Conservation (phyloP, 2,888 invertebrate species). For the Neoitamus cyanurus region DNA sequence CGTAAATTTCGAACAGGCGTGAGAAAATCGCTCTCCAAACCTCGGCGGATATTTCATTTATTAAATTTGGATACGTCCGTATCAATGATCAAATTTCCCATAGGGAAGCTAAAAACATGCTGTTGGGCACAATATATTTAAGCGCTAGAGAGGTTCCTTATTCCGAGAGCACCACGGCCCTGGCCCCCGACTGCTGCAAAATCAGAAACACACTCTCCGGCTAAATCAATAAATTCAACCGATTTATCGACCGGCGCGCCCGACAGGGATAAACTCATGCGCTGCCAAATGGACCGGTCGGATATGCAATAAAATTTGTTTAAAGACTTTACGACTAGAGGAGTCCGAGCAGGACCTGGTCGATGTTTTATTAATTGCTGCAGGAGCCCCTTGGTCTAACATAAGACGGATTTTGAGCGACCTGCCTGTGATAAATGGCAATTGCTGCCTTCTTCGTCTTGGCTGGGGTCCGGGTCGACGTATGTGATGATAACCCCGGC, state of each 20-base stretch:
- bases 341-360: background rate
- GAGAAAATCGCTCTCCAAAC: background rate
- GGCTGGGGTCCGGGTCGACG: background rate
- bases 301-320: background rate
- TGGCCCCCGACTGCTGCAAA: background rate
- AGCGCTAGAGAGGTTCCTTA: background rate
- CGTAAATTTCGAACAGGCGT: background rate
- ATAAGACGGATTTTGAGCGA: background rate
- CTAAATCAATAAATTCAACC: slow-evolving; percentile 25
- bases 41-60: slow-evolving; percentile 14
- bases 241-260: slow-evolving; percentile 8
- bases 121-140: background rate
- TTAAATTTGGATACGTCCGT: slow-evolving; percentile 26
- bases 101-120: background rate
- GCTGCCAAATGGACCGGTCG: background rate
- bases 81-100: slow-evolving; percentile 37
- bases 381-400: background rate
- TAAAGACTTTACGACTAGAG: background rate
- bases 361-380: slow-evolving; percentile 1
- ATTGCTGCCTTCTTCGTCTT: background rate
- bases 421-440: background rate
- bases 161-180: background rate
- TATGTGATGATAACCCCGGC: background rate
- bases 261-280: background rate
- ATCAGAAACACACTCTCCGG: slow-evolving; percentile 9